Conservation (phyloP, 2,888 invertebrate species). For the Tenthredo scrophulariae region DNA sequence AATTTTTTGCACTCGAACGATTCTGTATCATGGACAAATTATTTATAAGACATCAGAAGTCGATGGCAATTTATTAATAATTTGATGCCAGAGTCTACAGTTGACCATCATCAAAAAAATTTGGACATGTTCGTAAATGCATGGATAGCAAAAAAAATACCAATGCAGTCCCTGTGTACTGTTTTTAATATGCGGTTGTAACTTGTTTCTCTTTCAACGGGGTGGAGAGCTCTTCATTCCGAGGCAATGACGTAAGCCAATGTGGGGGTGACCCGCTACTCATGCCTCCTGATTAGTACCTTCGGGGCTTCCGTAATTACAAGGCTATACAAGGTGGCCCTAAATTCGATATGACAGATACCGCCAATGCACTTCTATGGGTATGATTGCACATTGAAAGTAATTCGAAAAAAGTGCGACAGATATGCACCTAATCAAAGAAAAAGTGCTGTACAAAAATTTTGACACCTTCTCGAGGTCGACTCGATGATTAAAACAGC, state of each 20-base stretch:
- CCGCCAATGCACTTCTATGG: not conserved
- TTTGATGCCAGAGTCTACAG: not conserved
- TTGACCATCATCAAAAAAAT: not conserved
- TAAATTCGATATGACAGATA: slow-evolving; percentile 3
- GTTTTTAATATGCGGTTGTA: slow-evolving; percentile 5
- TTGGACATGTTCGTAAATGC: not conserved
- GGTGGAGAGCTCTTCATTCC: not conserved
- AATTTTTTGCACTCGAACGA: not conserved
- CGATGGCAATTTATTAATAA: not conserved
- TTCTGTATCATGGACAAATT: not conserved
- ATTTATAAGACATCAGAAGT: not conserved
- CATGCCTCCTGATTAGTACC: slow-evolving; percentile 24
- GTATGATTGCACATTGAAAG: slow-evolving; percentile 2
- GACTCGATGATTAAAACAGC: not conserved
- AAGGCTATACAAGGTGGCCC: slow-evolving; percentile 17
- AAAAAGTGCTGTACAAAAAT: not conserved
- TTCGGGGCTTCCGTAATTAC: slow-evolving; percentile 47
- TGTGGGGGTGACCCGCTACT: slow-evolving; percentile 1
- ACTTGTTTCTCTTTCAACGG: slow-evolving; percentile 21
- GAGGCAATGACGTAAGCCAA: slow-evolving; percentile 31
- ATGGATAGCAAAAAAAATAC: not conserved
- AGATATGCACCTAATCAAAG: not conserved
- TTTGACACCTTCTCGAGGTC: not conserved
- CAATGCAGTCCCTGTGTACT: not conserved
- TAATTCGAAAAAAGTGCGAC: not conserved